Conservation (phyloP, 2,888 invertebrate species). For the Dendrolimus houi region DNA sequence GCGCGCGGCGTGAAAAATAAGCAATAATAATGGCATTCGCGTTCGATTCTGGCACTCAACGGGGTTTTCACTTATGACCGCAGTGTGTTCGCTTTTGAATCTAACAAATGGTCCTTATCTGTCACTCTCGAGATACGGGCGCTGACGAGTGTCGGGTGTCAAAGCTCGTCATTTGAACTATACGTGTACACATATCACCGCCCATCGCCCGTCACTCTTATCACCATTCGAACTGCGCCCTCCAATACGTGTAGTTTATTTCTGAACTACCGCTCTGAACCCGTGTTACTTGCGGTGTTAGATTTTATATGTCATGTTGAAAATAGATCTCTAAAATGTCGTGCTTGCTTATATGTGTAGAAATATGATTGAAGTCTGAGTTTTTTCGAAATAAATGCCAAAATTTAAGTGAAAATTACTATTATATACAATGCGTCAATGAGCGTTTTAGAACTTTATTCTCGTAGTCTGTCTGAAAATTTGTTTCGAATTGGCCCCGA, state of each 20-base stretch:
- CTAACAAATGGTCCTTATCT: constrained; percentile 54
- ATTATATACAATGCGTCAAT: too few relatives aligned
- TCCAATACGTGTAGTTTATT: constrained; percentile 20
- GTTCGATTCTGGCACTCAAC: neutral
- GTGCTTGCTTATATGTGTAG: too few relatives aligned
- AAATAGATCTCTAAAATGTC: constrained; percentile 5
- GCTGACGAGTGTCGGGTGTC: constrained; percentile 48
- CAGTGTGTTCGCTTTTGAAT: constrained; percentile 26
- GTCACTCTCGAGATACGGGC: constrained; percentile 46
- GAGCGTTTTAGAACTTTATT: too few relatives aligned
- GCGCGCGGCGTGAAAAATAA: neutral
- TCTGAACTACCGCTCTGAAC: constrained; percentile 21
- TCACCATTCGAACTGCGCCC: constrained; percentile 22
- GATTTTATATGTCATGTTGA: constrained; percentile 19
- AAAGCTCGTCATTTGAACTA: constrained; percentile 48
- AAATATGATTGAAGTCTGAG: too few relatives aligned
- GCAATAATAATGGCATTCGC: neutral
- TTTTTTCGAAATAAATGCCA: too few relatives aligned
- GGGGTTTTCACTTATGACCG: constrained; percentile 1
- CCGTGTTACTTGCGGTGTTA: constrained; percentile 21
- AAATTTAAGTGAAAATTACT: too few relatives aligned
- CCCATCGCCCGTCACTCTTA: constrained; percentile 1
- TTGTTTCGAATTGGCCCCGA: too few relatives aligned
- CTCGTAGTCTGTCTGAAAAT: too few relatives aligned
- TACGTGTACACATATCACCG: constrained; percentile 14